Percentiles rank a stretch among this genome's conserved stretches.
phyloP scores from a whole-genome alignment of 30 jellyfish, hydroid and myxozoan genomes.

The Cassiopea andromeda region DNA sequence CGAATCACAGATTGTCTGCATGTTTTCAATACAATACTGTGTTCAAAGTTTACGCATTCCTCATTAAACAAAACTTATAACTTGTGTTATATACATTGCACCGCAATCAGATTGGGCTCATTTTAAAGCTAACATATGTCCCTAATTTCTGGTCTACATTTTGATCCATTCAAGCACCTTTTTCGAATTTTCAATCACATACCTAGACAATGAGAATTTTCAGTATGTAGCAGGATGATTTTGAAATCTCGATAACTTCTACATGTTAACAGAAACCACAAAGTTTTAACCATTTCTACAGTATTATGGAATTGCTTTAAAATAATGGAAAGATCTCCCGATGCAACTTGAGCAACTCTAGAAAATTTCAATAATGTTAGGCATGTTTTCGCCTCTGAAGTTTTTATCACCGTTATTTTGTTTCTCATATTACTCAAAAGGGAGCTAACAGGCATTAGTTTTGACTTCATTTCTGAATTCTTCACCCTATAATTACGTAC shows the following conservation, averaged over 20 bases:
- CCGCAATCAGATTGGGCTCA: too few species aligned
- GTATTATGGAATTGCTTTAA: not conserved
- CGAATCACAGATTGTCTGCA: too few species aligned
- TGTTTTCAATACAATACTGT: too few species aligned
- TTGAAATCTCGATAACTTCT: not conserved
- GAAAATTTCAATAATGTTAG: not conserved
- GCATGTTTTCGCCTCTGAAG: not conserved
- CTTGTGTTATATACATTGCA: too few species aligned
- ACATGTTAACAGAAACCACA: not conserved
- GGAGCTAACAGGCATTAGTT: not conserved
- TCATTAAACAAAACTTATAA: too few species aligned
- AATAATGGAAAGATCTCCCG: not conserved
- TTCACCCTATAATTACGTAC: not conserved
- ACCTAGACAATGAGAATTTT: too few species aligned
- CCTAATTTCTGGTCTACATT: too few species aligned
- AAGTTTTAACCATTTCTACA: not conserved
- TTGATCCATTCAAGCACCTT: too few species aligned
- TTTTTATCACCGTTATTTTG: not conserved
- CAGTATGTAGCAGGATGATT: not conserved
- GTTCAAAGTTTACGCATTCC: too few species aligned
- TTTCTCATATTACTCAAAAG: not conserved
- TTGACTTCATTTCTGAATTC: not conserved
- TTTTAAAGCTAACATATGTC: too few species aligned
- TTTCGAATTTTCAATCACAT: too few species aligned
- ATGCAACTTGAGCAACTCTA: not conserved